Evolutionary conservation across 1,140 invertebrate species (phyloP), one percentile per base, ranked within the genome.

Genomic region (Euwallacea fornicatus): DNA sequence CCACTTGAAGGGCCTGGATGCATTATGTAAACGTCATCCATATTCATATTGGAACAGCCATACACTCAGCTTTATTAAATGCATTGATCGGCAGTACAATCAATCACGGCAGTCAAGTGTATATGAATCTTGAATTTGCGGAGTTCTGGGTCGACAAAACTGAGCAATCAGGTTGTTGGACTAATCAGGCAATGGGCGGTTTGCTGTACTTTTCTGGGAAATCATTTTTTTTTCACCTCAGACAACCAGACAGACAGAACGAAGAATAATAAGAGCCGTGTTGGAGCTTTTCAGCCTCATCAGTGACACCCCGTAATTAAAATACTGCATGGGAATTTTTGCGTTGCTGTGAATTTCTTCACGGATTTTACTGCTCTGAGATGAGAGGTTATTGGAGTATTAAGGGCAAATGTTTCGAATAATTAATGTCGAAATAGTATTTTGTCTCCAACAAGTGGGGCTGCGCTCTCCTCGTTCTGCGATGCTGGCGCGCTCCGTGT

Each of bases 1-100:
- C 75, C 76, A 69, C 73, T 76, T 68, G 44, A 59, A 69, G 73
- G 63, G 41, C 41, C n/a, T 44, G 59, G 42, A 50, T 55, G 63
- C 53, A 66, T 66, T 66, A 33, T 54, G 47, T 41, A 66, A 66
- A 54, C 63, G 63, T 43, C 63, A 66, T 66, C 41, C 63, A 66
- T 66, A 66, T 66, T 55, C 13, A 50, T 21, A 65, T 16, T 65
- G 63, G 42, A 10, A 65, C 16, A 65, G 63, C 21, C 21, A 33
- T 55, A 66, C 15, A 55, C 9, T 55, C 33, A 11, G 53, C 47
- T 53, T 54, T 54, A 66, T 66, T 55, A 66, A 41, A 54, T 21
- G 55, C 15, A 42, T 66, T 42, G 21, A 43, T 46, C n/a, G 43
- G 44, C 10, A 50, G 13, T 13, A 50, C 10, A 50, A 33, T 33